Evolutionary conservation across 1,140 invertebrate genomes (phyloP), one percentile per base, ranked within the genome.

Genomic region (Brachionus plicatilis): DNA sequence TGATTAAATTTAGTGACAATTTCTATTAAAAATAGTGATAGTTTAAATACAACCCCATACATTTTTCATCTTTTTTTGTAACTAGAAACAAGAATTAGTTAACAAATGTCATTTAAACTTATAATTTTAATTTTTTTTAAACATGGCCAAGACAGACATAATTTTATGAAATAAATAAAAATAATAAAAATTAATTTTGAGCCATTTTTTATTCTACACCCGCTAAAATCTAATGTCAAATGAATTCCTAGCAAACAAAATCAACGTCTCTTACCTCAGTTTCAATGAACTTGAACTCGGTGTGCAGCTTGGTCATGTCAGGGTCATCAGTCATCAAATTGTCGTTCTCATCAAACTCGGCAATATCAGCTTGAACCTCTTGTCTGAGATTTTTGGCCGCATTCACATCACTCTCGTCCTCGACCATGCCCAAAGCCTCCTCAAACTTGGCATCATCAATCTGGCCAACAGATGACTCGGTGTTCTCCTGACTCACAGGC

Each of bases 311-410:
- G 12, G 88, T 88, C 43, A 88, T 53, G 17, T 89, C 53, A 8
- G 89, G 89, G 85, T 89, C 88, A 66, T 96, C 91, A n/a, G 95
- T 41, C n/a, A 14, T 41, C n/a, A 14, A 43, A 14, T 72, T 95
- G 90, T 97, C 95, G 87, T 93, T 95, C 90, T 98, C 96, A 91
- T 98, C 96, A 90, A 98, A 98, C 89, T 98, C 96, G 0, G 95
- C 95, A 84, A 97, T 90, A 88, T 98, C 96, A 12, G 95, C 95
- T 60, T 94, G 94, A 84, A 94, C 95, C 90, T 99, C 96, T 3
- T 95, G 95, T 87, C 94, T 94, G 0, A 95, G 95, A 6, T 93
- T 94, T 88, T 93, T 93, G 2, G 95, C 95, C 7, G 96, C 97
- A 85, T 93, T 92, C 1, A 96, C 95, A 91, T 98, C 96, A 53